Percentiles rank a stretch among this genome's conserved stretches.
phyloP scores from a whole-genome alignment of 1,140 invertebrate genomes.

The Doryteuthis pealeii region DNA sequence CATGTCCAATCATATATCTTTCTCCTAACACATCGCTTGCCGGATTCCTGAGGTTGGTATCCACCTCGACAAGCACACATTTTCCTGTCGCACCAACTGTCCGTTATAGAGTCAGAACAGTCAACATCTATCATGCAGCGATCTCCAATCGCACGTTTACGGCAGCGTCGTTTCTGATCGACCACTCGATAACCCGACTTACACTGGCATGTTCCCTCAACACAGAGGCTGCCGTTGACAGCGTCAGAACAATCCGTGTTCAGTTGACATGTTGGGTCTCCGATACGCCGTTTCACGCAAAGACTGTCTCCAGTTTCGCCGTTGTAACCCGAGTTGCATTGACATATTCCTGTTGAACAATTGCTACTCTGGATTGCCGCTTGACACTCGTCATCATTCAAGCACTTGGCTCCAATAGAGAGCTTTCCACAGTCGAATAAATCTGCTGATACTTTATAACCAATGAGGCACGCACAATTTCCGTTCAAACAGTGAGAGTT shows the following conservation, averaged over 20 bases:
- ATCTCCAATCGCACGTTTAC: conserved; percentile 22
- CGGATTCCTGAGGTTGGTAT: not conserved
- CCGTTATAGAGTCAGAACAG: not conserved
- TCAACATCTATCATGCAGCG: not conserved
- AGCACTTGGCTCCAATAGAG: no score
- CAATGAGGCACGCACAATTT: no score
- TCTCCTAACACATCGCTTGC: not conserved
- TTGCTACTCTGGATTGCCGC: no score
- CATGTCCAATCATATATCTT: not conserved
- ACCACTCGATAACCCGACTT: conserved; percentile 21
- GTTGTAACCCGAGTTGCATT: no score
- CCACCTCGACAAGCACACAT: not conserved
- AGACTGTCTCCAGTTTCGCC: no score
- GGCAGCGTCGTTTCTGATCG: conserved; percentile 20
- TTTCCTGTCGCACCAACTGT: not conserved
- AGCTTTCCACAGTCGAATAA: no score
- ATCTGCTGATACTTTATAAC: no score
- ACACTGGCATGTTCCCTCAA: conserved; percentile 27
- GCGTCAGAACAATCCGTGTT: conserved; percentile 27
- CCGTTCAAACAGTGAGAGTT: no score
- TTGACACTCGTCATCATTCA: no score
- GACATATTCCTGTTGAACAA: no score
- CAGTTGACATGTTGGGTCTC: conserved; percentile 13
- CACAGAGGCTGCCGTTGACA: conserved; percentile 28
- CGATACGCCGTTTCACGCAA: no score